A percentile compares a stretch with the other conserved stretches of the same genome.
phyloP scores from a whole-genome alignment of 2,113 vertebrate genomes.

The Platycercus adscitus region DNA sequence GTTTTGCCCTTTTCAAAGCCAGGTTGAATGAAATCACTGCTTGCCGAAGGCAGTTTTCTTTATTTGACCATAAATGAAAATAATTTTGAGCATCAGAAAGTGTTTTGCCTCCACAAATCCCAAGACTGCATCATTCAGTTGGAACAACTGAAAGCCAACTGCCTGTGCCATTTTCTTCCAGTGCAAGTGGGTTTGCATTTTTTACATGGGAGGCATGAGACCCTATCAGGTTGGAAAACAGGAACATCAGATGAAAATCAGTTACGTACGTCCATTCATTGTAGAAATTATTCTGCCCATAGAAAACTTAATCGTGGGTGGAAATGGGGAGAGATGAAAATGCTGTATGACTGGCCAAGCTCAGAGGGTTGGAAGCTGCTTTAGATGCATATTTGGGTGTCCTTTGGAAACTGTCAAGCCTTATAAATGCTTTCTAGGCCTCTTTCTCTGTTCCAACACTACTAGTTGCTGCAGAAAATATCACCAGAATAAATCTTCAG shows the following conservation, averaged over 20 bases:
- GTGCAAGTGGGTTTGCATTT: background rate
- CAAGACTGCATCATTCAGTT: background rate
- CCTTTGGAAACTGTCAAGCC: constrained; percentile 45
- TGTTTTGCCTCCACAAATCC: constrained; percentile 7
- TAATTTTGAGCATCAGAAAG: constrained; percentile 37
- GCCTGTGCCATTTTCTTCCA: background rate
- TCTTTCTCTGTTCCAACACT: background rate
- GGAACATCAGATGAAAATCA: constrained; percentile 28
- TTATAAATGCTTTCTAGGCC: constrained; percentile 18
- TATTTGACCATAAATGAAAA: constrained; percentile 31
- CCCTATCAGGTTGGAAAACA: background rate
- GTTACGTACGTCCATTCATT: constrained; percentile 20
- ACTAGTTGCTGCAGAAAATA: constrained; percentile 8
- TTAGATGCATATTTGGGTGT: background rate
- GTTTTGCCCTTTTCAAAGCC: constrained; percentile 6
- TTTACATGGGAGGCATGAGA: background rate
- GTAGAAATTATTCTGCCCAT: constrained; percentile 31
- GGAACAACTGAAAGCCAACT: background rate
- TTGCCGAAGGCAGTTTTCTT: constrained; percentile 23
- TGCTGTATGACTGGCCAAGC: constrained; percentile 35
- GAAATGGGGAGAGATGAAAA: constrained; percentile 39
- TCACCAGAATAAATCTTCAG: background rate
- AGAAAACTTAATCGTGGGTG: constrained; percentile 47
- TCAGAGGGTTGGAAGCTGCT: constrained; percentile 3
- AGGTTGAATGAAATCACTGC: constrained; percentile 29